Conservation (phyloP, 2,888 invertebrate species). For the Plebejus anna region DNA sequence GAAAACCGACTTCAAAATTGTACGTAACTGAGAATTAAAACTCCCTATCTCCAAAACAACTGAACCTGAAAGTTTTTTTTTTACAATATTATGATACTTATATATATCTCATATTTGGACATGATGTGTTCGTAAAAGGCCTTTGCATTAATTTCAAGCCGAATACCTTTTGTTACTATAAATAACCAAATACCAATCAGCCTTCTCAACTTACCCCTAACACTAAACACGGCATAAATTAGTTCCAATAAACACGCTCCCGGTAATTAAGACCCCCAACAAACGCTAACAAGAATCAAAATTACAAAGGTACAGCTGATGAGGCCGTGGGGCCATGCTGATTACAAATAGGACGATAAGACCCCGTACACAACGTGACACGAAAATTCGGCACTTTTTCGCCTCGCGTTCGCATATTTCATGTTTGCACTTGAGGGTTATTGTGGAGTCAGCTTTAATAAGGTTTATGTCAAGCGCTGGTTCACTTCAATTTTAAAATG, state of each 20-base stretch:
- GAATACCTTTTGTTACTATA: no score
- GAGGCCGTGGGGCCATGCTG: conserved; percentile 51
- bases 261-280: conserved; percentile 47
- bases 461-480: not conserved
- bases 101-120: no score
- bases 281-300: conserved; percentile 46
- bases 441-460: not conserved
- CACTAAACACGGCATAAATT: conserved; percentile 30
- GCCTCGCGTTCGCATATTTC: not conserved
- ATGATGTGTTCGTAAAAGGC: no score
- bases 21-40: no score
- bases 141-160: no score
- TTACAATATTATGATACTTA: no score
- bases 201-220: not conserved
- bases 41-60: no score
- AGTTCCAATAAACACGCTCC: conserved; percentile 39
- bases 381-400: conserved; percentile 7
- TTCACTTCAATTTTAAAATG: not conserved
- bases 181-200: not conserved
- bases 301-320: conserved; percentile 56
- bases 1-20: no score
- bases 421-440: not conserved
- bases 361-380: conserved; percentile 35
- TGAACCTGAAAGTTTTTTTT: no score
- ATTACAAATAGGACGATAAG: conserved; percentile 50